Evolutionary conservation across 2,888 invertebrate genomes (phyloP).

Genomic region (Heteromurus nitidus): DNA sequence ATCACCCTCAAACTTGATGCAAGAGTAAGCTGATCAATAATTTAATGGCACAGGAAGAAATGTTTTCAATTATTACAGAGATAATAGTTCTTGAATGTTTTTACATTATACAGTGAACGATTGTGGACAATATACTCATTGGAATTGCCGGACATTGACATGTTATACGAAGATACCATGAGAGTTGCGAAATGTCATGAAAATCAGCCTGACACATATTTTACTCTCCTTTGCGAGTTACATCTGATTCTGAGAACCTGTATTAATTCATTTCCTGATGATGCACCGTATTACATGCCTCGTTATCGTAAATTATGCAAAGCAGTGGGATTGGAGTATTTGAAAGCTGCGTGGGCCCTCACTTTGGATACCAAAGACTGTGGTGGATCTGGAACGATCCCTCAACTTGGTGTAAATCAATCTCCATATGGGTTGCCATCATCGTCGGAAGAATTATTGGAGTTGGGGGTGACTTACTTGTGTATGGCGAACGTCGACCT

Average conservation of each 20-base stretch:
- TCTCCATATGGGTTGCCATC: conserved; percentile 10
- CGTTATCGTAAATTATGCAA: conserved; percentile 67
- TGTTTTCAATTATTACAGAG: too few species aligned
- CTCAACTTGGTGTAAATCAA: conserved; percentile 17
- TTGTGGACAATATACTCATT: conserved; percentile 85
- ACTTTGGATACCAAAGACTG: conserved; percentile 28
- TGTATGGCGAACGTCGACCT: conserved; percentile 68
- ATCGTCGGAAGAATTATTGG: conserved; percentile 65
- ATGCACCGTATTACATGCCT: conserved; percentile 36
- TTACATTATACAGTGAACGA: conserved; percentile 60
- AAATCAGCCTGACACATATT: conserved; percentile 82
- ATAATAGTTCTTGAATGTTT: too few species aligned
- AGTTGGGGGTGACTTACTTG: conserved; percentile 71
- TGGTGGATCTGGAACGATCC: neutral
- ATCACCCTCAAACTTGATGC: conserved; percentile 57
- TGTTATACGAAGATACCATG: conserved; percentile 83
- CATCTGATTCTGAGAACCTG: conserved; percentile 80
- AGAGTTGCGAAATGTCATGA: conserved; percentile 82
- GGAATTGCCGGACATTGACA: conserved; percentile 80
- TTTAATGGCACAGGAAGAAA: neutral
- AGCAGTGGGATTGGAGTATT: conserved; percentile 69
- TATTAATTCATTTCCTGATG: conserved; percentile 67
- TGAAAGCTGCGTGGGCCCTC: conserved; percentile 53
- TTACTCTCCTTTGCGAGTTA: conserved; percentile 84
- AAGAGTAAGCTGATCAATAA: conserved; percentile 34